A percentile compares a stretch with the other conserved stretches of the same genome.
These are phyloP conservation scores for Cantharis rustica DNA, from an alignment of 2,888 invertebrate genomes.

Conservation along the genomic window DNA sequence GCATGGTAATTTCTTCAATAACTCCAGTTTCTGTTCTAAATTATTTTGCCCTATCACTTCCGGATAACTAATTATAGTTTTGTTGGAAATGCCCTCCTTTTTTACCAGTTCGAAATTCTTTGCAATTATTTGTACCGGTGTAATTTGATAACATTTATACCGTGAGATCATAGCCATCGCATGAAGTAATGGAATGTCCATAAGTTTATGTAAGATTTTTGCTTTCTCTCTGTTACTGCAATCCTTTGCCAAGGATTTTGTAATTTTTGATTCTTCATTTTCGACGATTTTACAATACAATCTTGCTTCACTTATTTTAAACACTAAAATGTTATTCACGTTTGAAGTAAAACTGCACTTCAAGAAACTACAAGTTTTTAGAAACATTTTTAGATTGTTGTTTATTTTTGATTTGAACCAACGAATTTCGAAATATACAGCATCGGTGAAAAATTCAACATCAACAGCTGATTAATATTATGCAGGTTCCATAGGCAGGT, in stretches of 20 bases:
- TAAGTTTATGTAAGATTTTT: constrained; percentile 30
- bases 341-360: not conserved
- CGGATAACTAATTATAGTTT: constrained; percentile 42
- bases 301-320: not conserved
- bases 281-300: not conserved
- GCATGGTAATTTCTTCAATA: constrained; percentile 39
- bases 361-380: not conserved
- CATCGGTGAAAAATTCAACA: no score
- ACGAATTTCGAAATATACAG: no score
- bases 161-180: constrained; percentile 23
- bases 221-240: not conserved
- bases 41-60: constrained; percentile 41
- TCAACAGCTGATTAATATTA: no score
- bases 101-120: constrained; percentile 41
- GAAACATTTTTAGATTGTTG: not conserved
- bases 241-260: not conserved
- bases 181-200: constrained; percentile 15
- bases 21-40: constrained; percentile 38
- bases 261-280: not conserved
- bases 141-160: constrained; percentile 16
- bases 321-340: not conserved
- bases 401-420: not conserved
- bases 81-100: constrained; percentile 36
- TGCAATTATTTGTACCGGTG: constrained; percentile 31
- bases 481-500: no score